phyloP scores from a whole-genome alignment of 2,888 invertebrate species.

The Siphlonurus alternatus region DNA sequence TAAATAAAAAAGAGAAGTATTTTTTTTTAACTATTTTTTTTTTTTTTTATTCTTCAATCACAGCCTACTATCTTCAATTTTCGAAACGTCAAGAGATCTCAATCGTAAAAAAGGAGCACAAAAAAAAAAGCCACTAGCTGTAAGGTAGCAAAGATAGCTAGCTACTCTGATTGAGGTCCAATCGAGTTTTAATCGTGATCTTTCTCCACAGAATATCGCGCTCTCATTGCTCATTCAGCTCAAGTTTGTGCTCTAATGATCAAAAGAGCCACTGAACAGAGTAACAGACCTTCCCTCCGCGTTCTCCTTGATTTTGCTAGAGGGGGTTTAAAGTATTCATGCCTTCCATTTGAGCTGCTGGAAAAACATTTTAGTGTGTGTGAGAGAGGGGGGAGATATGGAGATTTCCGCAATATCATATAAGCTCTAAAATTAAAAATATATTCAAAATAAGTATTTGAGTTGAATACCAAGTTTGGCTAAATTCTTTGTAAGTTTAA shows the following conservation, averaged over 20 bases:
- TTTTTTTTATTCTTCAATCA: neutral
- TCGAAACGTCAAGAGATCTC: neutral
- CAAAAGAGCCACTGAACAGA: neutral
- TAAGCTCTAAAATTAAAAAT: no score
- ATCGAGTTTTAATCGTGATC: neutral
- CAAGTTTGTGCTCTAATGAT: neutral
- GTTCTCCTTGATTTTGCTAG: no score
- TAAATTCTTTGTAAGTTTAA: no score
- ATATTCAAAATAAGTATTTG: no score
- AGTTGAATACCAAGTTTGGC: no score
- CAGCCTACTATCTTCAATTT: neutral
- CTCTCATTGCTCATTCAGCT: neutral
- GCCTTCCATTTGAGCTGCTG: no score
- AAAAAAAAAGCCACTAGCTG: neutral
- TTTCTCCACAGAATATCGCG: neutral
- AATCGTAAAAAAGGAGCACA: neutral
- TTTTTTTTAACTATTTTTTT: neutral
- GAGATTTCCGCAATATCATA: no score
- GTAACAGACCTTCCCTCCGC: neutral
- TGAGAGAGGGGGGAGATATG: no score
- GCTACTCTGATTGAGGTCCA: neutral
- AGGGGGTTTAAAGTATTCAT: no score
- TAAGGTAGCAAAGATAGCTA: neutral
- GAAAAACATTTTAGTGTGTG: no score
- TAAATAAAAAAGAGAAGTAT: neutral